Conservation (phyloP, 2,113 vertebrate genomes). For the Hyperoodon ampullatus region DNA sequence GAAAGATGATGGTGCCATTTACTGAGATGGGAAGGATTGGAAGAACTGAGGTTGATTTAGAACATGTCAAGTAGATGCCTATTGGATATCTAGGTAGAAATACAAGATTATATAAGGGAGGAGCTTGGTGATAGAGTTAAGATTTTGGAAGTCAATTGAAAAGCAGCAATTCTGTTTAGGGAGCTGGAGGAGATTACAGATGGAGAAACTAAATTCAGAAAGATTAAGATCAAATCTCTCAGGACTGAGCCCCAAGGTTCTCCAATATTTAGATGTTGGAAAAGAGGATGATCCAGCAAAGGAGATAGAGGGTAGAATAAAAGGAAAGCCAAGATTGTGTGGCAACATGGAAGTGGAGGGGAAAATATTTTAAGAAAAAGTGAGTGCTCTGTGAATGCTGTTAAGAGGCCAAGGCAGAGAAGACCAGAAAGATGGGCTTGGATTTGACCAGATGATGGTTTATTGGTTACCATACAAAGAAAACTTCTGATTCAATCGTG, state of each 20-base stretch:
- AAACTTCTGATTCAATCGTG: background rate
- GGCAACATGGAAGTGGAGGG: background rate
- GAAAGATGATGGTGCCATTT: background rate
- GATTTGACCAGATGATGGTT: background rate
- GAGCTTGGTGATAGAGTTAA: background rate
- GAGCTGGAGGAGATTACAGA: background rate
- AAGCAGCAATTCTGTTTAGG: background rate
- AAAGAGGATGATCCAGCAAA: background rate
- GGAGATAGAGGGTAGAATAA: background rate
- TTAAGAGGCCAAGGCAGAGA: background rate
- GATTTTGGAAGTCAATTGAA: constrained; percentile 39
- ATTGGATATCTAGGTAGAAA: background rate
- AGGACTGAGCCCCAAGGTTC: background rate
- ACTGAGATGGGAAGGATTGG: background rate
- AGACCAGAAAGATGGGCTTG: background rate
- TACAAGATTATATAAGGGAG: background rate
- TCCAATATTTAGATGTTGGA: background rate
- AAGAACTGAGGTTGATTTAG: background rate
- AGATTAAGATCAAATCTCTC: background rate
- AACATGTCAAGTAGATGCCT: background rate
- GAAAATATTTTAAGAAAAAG: background rate
- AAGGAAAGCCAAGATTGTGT: background rate
- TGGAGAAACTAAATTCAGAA: background rate
- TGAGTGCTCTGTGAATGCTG: background rate
- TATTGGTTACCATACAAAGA: background rate